phyloP scores from a whole-genome alignment of 2,113 vertebrate genomes.

The Serranochromis macrocephalus region DNA sequence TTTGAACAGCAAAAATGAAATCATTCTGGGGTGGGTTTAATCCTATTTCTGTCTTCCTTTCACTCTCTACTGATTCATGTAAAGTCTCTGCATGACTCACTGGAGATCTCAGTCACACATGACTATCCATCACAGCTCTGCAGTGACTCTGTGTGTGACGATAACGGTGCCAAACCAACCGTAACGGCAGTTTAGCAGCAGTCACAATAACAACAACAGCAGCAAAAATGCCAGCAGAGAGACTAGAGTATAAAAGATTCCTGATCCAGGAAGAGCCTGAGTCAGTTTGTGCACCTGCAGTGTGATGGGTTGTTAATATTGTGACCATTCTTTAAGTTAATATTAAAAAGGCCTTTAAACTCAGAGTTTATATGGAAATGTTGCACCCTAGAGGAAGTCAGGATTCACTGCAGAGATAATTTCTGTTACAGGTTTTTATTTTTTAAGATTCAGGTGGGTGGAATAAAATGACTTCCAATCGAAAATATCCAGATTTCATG shows the following conservation, averaged over 20 bases:
- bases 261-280: background rate
- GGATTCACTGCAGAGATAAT: background rate
- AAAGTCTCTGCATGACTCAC: background rate
- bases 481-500: background rate
- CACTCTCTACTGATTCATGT: constrained; percentile 10
- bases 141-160: background rate
- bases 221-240: background rate
- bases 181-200: background rate
- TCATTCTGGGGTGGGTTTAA: background rate
- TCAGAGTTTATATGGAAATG: background rate
- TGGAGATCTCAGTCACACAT: constrained; percentile 3
- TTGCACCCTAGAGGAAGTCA: constrained; percentile 33
- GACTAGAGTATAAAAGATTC: background rate
- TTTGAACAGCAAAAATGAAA: background rate
- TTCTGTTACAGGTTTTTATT: background rate
- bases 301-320: background rate
- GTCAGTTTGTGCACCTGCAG: background rate
- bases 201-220: background rate
- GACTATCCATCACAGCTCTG: constrained; percentile 1
- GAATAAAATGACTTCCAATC: background rate
- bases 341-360: background rate
- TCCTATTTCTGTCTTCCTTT: background rate
- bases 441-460: background rate
- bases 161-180: background rate
- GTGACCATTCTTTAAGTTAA: background rate